Conservation (phyloP, 2,797 vertebrate species). For the Hydrolagus colliei region DNA sequence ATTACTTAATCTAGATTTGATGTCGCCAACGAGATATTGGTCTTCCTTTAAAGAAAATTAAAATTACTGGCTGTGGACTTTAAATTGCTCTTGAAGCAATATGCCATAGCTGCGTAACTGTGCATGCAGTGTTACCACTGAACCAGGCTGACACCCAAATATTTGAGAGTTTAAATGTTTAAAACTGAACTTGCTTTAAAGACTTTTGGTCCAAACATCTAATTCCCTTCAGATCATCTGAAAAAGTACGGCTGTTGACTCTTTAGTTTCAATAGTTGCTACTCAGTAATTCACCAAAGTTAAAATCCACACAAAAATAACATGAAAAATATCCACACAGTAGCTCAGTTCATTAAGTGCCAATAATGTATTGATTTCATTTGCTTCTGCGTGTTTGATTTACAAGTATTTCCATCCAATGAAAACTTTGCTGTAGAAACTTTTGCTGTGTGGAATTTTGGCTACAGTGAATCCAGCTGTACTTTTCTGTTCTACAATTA, state of each 20-base stretch:
- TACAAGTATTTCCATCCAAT: background rate
- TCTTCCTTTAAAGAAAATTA: too few species aligned
- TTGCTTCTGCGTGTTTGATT: background rate
- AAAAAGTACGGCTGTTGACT: background rate
- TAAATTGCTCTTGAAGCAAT: too few species aligned
- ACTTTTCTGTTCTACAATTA: background rate
- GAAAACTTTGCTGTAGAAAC: background rate
- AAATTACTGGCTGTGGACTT: too few species aligned
- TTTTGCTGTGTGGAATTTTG: background rate
- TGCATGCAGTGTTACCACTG: too few species aligned
- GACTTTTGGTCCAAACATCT: background rate
- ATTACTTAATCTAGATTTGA: too few species aligned
- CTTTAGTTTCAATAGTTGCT: background rate
- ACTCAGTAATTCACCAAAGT: slow-evolving; percentile 1
- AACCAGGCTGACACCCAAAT: too few species aligned
- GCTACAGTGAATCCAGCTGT: background rate
- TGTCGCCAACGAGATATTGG: too few species aligned
- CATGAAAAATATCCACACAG: background rate
- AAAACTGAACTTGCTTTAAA: background rate
- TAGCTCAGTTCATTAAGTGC: background rate
- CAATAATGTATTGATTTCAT: background rate
- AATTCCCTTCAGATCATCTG: background rate
- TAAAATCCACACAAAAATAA: background rate
- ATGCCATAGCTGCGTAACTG: too few species aligned
- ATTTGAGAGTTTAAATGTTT: background rate